Evolutionary conservation across 37 sponge, comb jelly and placozoan genomes (phyloP).

Genomic region (Cliona cf. orientalis): DNA sequence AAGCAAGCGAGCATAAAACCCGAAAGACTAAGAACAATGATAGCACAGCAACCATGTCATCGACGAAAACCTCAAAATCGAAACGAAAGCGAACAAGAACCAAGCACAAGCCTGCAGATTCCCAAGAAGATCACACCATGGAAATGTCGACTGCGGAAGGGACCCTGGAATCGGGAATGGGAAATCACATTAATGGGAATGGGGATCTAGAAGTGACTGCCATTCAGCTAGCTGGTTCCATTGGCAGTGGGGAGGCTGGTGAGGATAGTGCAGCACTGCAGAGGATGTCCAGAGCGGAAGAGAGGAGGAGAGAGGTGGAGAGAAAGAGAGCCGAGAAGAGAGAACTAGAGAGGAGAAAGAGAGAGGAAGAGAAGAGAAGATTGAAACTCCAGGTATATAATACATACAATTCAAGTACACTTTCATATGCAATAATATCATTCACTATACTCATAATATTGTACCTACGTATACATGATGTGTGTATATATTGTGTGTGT

Average conservation of each 20-base stretch:
- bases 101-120: neutral
- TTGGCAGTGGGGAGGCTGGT: neutral
- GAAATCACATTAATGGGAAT: neutral
- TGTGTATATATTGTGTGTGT: too few species aligned
- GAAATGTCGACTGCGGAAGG: neutral
- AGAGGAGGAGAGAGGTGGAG: conserved; percentile 31
- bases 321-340: conserved; percentile 36
- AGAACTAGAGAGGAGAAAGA: conserved; percentile 43
- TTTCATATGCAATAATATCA: too few species aligned
- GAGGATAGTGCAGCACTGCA: neutral
- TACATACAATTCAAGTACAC: too few species aligned
- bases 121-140: neutral
- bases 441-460: too few species aligned
- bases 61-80: neutral
- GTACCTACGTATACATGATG: too few species aligned
- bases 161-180: neutral
- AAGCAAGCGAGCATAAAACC: too few species aligned
- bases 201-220: neutral
- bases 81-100: neutral
- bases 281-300: conserved; percentile 22
- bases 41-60: neutral
- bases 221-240: neutral
- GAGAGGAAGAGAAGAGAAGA: conserved; percentile 16
- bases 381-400: conserved; percentile 28
- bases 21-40: neutral